A percentile compares a stretch with the other conserved stretches of the same genome.
Conservation (phyloP, 1,140 invertebrate species). For the Drosophila erecta region DNA sequence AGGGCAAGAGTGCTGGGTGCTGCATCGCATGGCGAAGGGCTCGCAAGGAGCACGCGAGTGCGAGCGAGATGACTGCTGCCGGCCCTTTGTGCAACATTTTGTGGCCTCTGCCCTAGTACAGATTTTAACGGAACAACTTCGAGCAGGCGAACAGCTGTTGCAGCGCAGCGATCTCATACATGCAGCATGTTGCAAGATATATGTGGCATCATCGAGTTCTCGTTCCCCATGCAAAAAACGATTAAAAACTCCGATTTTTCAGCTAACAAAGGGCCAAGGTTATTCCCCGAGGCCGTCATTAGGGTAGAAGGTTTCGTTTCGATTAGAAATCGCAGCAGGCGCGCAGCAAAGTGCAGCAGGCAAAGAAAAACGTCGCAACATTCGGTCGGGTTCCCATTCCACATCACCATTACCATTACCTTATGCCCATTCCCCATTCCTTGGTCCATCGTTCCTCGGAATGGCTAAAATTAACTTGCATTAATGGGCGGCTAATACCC, state of each 20-base stretch:
- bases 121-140: constrained; percentile 78
- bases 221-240: not conserved
- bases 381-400: not conserved
- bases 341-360: constrained; percentile 73
- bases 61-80: constrained; percentile 4
- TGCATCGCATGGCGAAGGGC: constrained; percentile 21
- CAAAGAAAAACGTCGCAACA: constrained; percentile 17
- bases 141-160: constrained; percentile 57
- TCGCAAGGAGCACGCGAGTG: not conserved
- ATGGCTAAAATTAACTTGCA: constrained; percentile 4
- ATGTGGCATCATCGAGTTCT: constrained; percentile 8
- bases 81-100: constrained; percentile 73
- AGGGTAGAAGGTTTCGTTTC: constrained; percentile 84
- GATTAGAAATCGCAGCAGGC: constrained; percentile 83
- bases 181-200: constrained; percentile 64
- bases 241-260: constrained; percentile 62
- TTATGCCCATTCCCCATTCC: constrained; percentile 33
- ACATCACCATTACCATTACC: constrained; percentile 8
- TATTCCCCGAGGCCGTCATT: constrained; percentile 63
- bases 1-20: constrained; percentile 23
- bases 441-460: constrained; percentile 21
- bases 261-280: constrained; percentile 74
- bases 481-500: constrained; percentile 7
- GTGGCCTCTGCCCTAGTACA: constrained; percentile 61
- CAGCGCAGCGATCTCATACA: constrained; percentile 7